A percentile compares a stretch with the other conserved stretches of the same genome.
Conservation (phyloP, 2,797 vertebrate species). For the Setipinna tenuifilis region DNA sequence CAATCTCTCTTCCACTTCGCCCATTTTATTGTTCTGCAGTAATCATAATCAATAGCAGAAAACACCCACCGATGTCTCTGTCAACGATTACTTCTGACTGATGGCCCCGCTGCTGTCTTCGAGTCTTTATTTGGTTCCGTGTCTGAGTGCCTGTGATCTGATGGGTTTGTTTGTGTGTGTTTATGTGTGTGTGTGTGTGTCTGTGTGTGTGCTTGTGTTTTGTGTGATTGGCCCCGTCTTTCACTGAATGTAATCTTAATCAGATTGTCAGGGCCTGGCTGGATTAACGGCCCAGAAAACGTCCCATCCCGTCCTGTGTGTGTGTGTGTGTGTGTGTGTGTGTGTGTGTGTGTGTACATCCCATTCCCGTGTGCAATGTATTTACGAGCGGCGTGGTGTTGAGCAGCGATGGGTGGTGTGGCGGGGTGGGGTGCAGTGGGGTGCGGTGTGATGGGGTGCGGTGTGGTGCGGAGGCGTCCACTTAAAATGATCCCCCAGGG, state of each 20-base stretch:
- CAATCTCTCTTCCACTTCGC: too few relatives aligned
- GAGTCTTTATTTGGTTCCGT: too few relatives aligned
- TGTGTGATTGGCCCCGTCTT: neutral
- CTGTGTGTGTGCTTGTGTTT: neutral
- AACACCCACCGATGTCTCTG: neutral
- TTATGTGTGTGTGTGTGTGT: neutral
- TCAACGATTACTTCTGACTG: neutral
- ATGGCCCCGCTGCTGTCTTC: neutral
- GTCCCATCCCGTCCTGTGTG: neutral
- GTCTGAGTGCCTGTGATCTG: too few relatives aligned
- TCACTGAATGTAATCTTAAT: neutral
- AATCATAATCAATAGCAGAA: neutral
- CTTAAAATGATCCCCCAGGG: neutral
- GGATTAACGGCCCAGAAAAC: conserved; percentile 17
- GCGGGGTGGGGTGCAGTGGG: too few relatives aligned
- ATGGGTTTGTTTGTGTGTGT: too few relatives aligned
- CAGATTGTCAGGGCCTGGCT: neutral
- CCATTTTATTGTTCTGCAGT: neutral
- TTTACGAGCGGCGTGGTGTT: conserved; percentile 56
- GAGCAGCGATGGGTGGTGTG: too few relatives aligned
- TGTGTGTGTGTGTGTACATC: too few relatives aligned
- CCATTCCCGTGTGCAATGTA: conserved; percentile 46
- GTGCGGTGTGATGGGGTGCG: too few relatives aligned
- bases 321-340: neutral
- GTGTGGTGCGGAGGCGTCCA: neutral